phyloP scores from a whole-genome alignment of 2,797 vertebrate genomes.

The Echeneis naucrates region DNA sequence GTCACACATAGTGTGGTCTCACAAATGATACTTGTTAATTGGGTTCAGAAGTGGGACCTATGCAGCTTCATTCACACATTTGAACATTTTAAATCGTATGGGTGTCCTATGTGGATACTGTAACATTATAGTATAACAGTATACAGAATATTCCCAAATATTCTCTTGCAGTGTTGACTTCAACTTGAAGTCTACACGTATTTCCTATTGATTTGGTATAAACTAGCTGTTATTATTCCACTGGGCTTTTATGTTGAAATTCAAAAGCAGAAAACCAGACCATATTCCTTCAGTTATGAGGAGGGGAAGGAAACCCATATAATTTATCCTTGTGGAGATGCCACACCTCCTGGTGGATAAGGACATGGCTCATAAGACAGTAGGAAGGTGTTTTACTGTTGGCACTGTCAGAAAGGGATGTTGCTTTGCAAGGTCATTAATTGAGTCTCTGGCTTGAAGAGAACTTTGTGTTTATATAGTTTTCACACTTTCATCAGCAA shows the following conservation, averaged over 20 bases:
- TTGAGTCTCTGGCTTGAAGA: background rate
- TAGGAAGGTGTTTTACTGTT: background rate
- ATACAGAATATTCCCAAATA: constrained; percentile 3
- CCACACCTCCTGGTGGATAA: constrained; percentile 3
- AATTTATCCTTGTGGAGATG: background rate
- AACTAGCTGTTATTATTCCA: background rate
- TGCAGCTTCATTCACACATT: background rate
- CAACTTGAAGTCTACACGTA: too few species aligned
- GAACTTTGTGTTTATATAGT: background rate
- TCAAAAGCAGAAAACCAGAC: background rate
- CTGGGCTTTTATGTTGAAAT: background rate
- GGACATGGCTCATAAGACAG: background rate
- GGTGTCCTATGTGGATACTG: background rate
- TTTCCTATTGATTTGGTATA: background rate
- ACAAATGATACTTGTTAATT: too few species aligned
- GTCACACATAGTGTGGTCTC: too few species aligned
- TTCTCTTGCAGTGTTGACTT: background rate
- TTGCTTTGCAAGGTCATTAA: constrained; percentile 1
- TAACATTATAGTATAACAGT: background rate
- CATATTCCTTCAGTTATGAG: background rate
- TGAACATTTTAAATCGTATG: background rate
- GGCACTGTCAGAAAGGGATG: background rate
- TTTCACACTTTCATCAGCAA: background rate
- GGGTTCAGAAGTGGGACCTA: too few species aligned
- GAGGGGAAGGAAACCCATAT: background rate